Evolutionary conservation across 1,140 invertebrate species (phyloP), one percentile per base, ranked within the genome.

Genomic region (Euura lappo): DNA sequence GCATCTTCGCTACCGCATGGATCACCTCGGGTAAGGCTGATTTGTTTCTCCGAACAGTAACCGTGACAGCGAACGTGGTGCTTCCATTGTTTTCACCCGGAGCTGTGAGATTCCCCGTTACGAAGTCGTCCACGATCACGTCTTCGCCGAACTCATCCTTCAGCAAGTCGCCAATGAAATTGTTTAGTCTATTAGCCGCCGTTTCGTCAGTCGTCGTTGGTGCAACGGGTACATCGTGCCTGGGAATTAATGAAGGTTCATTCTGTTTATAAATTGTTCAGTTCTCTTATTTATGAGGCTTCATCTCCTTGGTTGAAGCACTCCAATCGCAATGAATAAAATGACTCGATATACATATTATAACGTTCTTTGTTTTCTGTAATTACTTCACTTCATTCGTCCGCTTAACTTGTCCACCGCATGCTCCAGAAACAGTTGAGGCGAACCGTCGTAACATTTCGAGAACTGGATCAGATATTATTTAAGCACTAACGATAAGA

Each of bases 61-160:
- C 81, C 6, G 82, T 71, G 0, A 92, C 83, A 4, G 82, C 81
- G 2, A 90, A 76, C 74, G 91, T 90, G 0, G 87, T 77, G 80
- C 91, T 91, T 4, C 89, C 90, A 76, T 91, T 92, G 82, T 91
- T 92, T 75, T 92, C 91, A 1, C 91, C 91, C 0, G 87, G 85
- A 66, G 87, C 81, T 45, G 86, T 87, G 2, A 88, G 44, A 2
- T 67, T 45, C n/a, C 75, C 71, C 0, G 75, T 76, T 4, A 69
- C 73, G 8, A 75, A 81, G 69, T 77, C 73, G 51, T 68, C 10
- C 8, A 68, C 13, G 44, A 68, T 68, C 4, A 68, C 7, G 42
- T 28, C 42, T 8, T 68, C 66, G 0, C 66, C 66, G 42, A 68
- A 68, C 42, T 68, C 79, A 7, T 71, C 71, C 0, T 73, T 77